Percentiles rank a stretch among this genome's conserved stretches.
Conservation (phyloP, 37 sponge, comb jelly and placozoan genomes). For the Hormiphora californensis region DNA sequence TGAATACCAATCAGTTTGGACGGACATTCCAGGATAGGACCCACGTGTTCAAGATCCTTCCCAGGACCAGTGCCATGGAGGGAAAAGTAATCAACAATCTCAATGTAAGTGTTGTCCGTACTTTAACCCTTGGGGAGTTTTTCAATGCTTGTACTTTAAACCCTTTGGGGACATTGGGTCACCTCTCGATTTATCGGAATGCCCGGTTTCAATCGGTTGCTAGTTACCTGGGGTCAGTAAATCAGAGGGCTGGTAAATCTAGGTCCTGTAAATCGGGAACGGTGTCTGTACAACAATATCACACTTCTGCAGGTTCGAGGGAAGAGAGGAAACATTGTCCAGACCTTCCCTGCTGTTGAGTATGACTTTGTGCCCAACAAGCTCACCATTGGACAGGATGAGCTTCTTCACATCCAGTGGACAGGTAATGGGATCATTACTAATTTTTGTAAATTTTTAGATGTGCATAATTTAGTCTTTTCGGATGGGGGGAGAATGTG, state of each 20-base stretch:
- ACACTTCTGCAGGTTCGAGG: constrained; percentile 89
- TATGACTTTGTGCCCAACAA: constrained; percentile 97
- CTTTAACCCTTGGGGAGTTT: too few relatives aligned
- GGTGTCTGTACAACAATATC: too few relatives aligned
- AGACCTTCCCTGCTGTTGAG: constrained; percentile 90
- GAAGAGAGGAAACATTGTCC: constrained; percentile 98
- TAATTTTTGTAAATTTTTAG: neutral
- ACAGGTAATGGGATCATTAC: constrained; percentile 81
- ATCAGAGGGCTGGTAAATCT: too few relatives aligned
- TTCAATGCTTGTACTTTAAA: too few relatives aligned
- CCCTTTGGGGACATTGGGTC: too few relatives aligned
- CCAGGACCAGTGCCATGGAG: neutral
- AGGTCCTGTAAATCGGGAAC: too few relatives aligned
- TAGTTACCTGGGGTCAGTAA: too few relatives aligned
- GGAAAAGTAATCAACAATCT: constrained; percentile 41
- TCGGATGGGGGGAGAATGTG: too few relatives aligned
- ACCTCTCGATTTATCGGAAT: too few relatives aligned
- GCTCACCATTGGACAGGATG: constrained; percentile 58
- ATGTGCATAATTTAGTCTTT: neutral
- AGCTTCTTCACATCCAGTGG: constrained; percentile 92
- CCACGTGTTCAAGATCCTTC: constrained; percentile 12
- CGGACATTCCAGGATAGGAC: constrained; percentile 92
- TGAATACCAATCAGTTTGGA: constrained; percentile 97
- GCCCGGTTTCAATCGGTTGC: too few relatives aligned
- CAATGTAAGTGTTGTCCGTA: too few relatives aligned